Evolutionary conservation across 2,797 vertebrate genomes (phyloP).

Genomic region (Sebastes melanostomus): DNA sequence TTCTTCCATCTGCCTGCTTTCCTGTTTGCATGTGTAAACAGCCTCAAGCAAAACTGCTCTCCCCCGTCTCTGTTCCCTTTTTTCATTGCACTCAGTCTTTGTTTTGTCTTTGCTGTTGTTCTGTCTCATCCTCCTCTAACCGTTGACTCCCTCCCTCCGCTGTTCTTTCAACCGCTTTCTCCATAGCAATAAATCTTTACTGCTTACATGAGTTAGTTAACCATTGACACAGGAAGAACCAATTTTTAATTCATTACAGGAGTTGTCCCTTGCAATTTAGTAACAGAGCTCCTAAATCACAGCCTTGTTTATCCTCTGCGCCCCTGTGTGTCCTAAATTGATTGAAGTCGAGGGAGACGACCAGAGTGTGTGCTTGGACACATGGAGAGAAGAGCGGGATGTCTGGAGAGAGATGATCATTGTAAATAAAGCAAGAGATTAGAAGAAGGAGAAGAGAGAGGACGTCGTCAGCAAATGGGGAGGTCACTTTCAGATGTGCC

Average conservation of each 20-base stretch:
- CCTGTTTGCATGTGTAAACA: slow-evolving; percentile 3
- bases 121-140: not conserved
- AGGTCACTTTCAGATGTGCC: not conserved
- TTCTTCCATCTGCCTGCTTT: not conserved
- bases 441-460: no score
- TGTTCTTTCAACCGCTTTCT: not conserved
- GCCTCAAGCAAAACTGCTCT: slow-evolving; percentile 10
- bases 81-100: not conserved
- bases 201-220: slow-evolving; percentile 26
- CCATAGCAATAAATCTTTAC: not conserved
- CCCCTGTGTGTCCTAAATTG: not conserved
- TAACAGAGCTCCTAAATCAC: slow-evolving; percentile 15
- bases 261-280: not conserved
- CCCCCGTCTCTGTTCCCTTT: not conserved
- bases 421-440: not conserved
- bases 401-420: not conserved
- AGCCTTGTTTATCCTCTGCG: slow-evolving; percentile 16
- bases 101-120: slow-evolving; percentile 2
- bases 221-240: slow-evolving; percentile 3
- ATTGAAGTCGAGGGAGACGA: not conserved
- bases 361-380: not conserved
- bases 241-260: not conserved
- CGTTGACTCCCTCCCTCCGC: not conserved
- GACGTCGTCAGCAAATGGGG: no score
- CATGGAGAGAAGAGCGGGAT: not conserved